Evolutionary conservation across 64 coral and sea anemone genomes (phyloP).

Genomic region (Porites lutea): DNA sequence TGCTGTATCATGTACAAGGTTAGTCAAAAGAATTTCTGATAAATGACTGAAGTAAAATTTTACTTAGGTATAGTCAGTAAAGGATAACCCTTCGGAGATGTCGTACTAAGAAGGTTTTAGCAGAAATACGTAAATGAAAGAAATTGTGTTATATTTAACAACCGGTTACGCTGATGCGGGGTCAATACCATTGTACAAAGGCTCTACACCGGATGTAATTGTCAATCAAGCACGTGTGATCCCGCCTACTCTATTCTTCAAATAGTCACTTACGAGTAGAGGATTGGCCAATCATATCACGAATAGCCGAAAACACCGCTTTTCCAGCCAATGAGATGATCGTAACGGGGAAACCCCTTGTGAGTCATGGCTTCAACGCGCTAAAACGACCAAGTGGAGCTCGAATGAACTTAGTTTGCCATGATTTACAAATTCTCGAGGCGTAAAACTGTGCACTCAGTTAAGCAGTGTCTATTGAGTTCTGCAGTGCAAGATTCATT

Average conservation of each 20-base stretch:
- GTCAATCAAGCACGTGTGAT: conserved; percentile 30
- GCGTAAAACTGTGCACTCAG: neutral
- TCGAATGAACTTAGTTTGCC: neutral
- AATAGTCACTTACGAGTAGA: neutral
- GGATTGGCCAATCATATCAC: conserved; percentile 5
- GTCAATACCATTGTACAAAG: conserved; percentile 1
- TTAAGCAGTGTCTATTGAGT: neutral
- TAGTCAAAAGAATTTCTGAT: no score
- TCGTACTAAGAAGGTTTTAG: no score
- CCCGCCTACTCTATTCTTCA: neutral
- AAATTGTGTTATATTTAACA: neutral
- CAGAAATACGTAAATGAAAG: neutral
- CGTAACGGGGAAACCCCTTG: conserved; percentile 5
- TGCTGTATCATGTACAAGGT: no score
- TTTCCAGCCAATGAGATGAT: conserved; percentile 12
- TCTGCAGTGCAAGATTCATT: neutral
- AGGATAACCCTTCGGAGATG: no score
- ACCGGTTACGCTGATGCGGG: conserved; percentile 17
- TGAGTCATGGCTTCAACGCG: neutral
- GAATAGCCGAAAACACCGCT: no score
- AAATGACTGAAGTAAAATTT: no score
- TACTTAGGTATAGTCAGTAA: no score
- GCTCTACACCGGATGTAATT: conserved; percentile 32
- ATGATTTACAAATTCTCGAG: neutral
- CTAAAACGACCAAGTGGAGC: conserved; percentile 18